Percentiles rank a stretch among this genome's conserved stretches.
phyloP scores from a whole-genome alignment of 2,113 vertebrate species.

The Anseranas semipalmata region DNA sequence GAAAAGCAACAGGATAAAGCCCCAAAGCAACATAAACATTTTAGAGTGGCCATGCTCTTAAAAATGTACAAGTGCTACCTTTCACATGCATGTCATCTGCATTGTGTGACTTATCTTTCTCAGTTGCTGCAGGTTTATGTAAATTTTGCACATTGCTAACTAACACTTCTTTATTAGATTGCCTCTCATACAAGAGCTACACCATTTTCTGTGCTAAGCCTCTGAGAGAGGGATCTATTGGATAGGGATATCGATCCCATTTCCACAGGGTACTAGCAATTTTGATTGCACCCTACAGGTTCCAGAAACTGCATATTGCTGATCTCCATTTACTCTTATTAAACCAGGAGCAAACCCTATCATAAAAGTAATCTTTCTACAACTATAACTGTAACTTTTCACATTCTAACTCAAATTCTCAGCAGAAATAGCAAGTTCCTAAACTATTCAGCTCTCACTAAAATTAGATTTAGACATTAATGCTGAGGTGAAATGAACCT shows the following conservation, averaged over 20 bases:
- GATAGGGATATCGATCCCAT: accelerated
- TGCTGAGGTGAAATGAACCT: slow-evolving; percentile 27
- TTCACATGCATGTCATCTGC: neutral
- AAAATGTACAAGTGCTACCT: neutral
- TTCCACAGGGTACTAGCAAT: neutral
- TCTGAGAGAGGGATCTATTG: neutral
- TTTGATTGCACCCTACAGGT: neutral
- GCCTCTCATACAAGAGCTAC: neutral
- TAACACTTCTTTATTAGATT: neutral
- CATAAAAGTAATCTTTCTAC: neutral
- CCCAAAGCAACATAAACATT: neutral
- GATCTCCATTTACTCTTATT: neutral
- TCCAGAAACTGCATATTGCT: neutral
- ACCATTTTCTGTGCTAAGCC: neutral
- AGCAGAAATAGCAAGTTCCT: slow-evolving; percentile 5
- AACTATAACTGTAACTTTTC: neutral
- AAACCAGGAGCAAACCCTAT: neutral
- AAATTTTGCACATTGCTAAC: neutral
- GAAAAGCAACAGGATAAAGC: neutral
- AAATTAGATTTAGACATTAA: slow-evolving; percentile 49
- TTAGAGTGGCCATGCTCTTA: neutral
- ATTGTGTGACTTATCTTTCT: neutral
- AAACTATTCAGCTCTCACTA: neutral
- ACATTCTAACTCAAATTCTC: slow-evolving; percentile 30
- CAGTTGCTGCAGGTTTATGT: neutral